These are phyloP conservation scores for Clytia hemisphaerica DNA, from an alignment of 30 jellyfish, hydroid and myxozoan genomes.

Conservation along the genomic window DNA sequence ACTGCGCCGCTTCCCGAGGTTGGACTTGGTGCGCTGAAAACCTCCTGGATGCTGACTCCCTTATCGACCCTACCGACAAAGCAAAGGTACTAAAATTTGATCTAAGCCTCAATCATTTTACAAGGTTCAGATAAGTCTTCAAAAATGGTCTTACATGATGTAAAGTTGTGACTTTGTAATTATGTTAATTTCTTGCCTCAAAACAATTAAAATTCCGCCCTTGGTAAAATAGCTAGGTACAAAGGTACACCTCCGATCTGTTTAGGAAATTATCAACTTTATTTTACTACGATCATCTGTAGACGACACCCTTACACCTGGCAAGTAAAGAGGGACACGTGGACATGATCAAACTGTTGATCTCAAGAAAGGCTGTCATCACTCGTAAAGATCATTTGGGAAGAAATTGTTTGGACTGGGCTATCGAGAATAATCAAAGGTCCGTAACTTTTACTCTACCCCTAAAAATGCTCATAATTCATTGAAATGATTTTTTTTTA, in stretches of 20 bases:
- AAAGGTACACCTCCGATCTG: too few species aligned
- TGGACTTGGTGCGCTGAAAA: constrained; percentile 92
- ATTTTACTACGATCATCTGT: neutral
- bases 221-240: too few species aligned
- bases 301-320: constrained; percentile 92
- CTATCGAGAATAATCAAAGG: constrained; percentile 94
- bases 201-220: too few species aligned
- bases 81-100: constrained; percentile 85
- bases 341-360: constrained; percentile 75
- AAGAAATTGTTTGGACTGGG: constrained; percentile 85
- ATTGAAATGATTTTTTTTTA: too few species aligned
- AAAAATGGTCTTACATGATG: too few species aligned
- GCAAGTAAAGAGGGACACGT: constrained; percentile 97
- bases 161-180: too few species aligned
- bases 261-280: too few species aligned
- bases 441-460: constrained; percentile 3
- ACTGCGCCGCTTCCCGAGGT: constrained; percentile 97
- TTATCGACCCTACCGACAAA: constrained; percentile 85
- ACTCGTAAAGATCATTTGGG: constrained; percentile 88
- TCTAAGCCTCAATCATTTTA: neutral
- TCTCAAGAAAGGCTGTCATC: constrained; percentile 81
- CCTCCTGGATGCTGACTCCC: constrained; percentile 87
- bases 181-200: too few species aligned
- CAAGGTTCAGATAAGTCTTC: too few species aligned
- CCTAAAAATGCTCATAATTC: too few species aligned